Evolutionary conservation across 2,113 vertebrate genomes (phyloP), one percentile per base, ranked within the genome.

Genomic region (Anarrhichthys ocellatus): DNA sequence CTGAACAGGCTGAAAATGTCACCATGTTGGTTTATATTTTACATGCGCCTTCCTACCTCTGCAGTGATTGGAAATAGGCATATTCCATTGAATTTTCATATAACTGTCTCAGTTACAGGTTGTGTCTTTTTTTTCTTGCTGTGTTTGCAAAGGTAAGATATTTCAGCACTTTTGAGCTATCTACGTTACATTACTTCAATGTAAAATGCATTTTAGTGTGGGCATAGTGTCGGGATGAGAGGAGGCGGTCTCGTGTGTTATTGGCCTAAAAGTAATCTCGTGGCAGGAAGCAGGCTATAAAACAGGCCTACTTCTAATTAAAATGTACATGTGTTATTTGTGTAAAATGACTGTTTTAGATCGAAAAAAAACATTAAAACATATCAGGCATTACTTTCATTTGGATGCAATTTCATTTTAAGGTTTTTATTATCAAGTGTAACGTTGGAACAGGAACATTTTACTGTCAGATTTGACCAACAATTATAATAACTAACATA

Each of bases 121-220:
- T 92, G 87, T 87, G 77, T 88, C 78, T 82, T 81, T 81, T 77
- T 82, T 86, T 70, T 89, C 75, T 92, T 90, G 87, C 88, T 93
- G 87, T 92, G 89, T 93, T 89, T 93, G 83, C 91, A 91, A 93
- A 92, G 93, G 91, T 93, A 94, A 93, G 91, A 90, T 87, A 88
- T 93, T 93, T 92, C 89, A 91, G 94, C 93, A 95, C 94, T 94
- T 95, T 95, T 88, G 81, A 93, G 73, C 84, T 79, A 83, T 91
- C 81, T 87, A 84, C 75, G 56, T 87, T 75, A 74, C 81, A 80
- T 89, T 73, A 88, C 80, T 85, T 89, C 61, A 50, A 59, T 86
- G 74, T 87, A 85, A 80, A 67, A 65, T 17, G 70, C 76, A 77
- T 87, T 86, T 80, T 81, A 80, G 82, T 82, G 78, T 82, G 69